phyloP scores from a whole-genome alignment of 2,888 invertebrate species.

The Acanthosepion lycidas region DNA sequence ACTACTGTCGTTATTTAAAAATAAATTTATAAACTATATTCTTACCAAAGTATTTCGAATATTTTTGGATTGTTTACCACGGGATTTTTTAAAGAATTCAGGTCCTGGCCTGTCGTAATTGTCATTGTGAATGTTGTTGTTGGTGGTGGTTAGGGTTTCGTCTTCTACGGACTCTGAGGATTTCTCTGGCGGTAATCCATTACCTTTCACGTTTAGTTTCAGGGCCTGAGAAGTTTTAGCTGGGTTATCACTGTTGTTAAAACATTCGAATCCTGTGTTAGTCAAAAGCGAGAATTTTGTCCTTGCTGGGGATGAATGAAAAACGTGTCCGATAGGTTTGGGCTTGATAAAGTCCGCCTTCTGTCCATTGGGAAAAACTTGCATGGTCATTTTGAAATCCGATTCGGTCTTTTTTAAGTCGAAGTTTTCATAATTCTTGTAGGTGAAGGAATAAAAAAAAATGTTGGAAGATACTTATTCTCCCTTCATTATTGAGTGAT shows the following conservation, averaged over 20 bases:
- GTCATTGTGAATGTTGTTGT: not conserved
- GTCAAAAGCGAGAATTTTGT: not conserved
- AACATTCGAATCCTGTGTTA: not conserved
- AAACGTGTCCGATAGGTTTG: not conserved
- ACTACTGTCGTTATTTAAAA: no score
- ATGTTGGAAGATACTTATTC: not conserved
- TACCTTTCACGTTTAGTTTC: not conserved
- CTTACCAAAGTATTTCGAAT: not conserved
- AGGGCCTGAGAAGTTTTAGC: not conserved
- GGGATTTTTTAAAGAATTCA: not conserved
- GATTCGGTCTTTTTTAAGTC: not conserved
- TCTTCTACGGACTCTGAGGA: not conserved
- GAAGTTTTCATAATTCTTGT: not conserved
- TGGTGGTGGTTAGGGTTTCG: not conserved
- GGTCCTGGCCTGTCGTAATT: not conserved
- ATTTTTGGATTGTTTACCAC: not conserved
- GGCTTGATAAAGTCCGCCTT: not conserved
- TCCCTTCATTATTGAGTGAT: not conserved
- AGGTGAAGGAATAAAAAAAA: not conserved
- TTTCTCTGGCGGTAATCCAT: not conserved
- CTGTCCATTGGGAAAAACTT: not conserved
- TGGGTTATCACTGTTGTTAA: not conserved
- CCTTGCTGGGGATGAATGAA: not conserved
- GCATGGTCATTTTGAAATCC: not conserved
- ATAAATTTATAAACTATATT: not conserved